Base-by-base conservation (phyloP, 2,113 vertebrate species). In the Malaclemys terrapin region DNA sequence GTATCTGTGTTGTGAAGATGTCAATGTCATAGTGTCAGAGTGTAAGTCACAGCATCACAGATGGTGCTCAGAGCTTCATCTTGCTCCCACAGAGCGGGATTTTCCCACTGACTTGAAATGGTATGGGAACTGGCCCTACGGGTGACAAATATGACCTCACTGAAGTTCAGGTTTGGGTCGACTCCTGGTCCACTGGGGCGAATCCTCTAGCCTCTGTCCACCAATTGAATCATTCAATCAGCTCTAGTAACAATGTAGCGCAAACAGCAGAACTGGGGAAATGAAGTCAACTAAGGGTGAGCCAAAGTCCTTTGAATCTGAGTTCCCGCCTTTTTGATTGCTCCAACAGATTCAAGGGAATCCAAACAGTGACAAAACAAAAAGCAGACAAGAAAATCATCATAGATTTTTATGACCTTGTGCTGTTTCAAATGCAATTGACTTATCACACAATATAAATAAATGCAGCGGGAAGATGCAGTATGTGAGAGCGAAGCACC, bases 141-240 rank as follows among this genome's bases (percentile, higher is more conserved):
- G 25, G 42, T 47, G 42, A 12, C 42, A 47, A 47, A 42, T 42
- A 13, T 47, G 42, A 78, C 8, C 42, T 29, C 25, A 47, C 45
- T 47, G 75, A 47, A 27, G 42, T 90, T 88, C 3, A 27, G 5
- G 35, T 59, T 49, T n/a, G 24, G 90, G 11, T 87, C 72, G 0
- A 1, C 12, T n/a, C 10, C 50, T 24, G 45, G 29, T 35, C 56
- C 13, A 38, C 87, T 0, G 0, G 80, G 4, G 5, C 24, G 38
- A 78, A 27, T 47, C 45, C 45, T 13, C 45, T 29, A 47, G 42
- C 42, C 10, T 25, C 42, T 47, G 24, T 47, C 75, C 75, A 78
- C 5, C 75, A 72, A 5, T 5, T 9, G 19, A 72, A 72, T 20
- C 25, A 6, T 45, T 78, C 22, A 25, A 16, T 47, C 75, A 45